A percentile compares a stretch with the other conserved stretches of the same genome.
phyloP scores from a whole-genome alignment of 2,888 invertebrate species.

The Amblyjoppa proteus region DNA sequence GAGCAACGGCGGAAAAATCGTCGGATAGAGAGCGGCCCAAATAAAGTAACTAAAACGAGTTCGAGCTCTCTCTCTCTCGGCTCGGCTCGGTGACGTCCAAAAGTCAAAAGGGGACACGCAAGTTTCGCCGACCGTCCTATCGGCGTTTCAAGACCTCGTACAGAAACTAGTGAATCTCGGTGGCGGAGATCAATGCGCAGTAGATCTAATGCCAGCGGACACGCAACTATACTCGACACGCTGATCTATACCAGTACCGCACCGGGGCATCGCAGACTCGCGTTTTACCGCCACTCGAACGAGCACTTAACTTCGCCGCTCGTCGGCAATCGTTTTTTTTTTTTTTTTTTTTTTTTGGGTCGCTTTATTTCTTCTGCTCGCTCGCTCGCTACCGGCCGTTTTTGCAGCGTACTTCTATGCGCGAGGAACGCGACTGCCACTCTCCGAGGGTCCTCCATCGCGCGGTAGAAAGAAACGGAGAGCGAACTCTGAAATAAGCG shows the following conservation, averaged over 20 bases:
- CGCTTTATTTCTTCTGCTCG: conserved; percentile 16
- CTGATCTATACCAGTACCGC: conserved; percentile 25
- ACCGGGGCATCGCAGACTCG: conserved; percentile 31
- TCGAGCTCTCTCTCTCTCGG: conserved; percentile 5
- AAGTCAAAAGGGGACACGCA: conserved; percentile 47
- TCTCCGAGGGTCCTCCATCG: not conserved
- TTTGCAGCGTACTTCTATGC: not conserved
- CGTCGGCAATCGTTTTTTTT: conserved; percentile 9
- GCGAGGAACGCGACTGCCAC: not conserved
- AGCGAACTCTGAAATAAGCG: conserved; percentile 11
- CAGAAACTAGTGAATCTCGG: conserved; percentile 36
- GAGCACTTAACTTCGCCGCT: conserved; percentile 47
- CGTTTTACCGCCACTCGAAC: conserved; percentile 49
- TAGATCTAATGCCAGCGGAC: conserved; percentile 37
- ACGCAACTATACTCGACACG: conserved; percentile 34
- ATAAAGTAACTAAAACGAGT: conserved; percentile 19
- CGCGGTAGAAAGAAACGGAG: not conserved
- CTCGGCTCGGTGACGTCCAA: conserved; percentile 41
- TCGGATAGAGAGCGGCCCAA: conserved; percentile 15
- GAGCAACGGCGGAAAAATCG: conserved; percentile 14
- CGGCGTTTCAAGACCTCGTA: conserved; percentile 29
- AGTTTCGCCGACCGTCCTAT: conserved; percentile 13
- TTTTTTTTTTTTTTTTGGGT: conserved; percentile 8
- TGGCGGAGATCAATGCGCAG: conserved; percentile 41
- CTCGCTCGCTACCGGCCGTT: not conserved